Evolutionary conservation across 2,797 vertebrate genomes (phyloP).

Genomic region (Tachyglossus aculeatus): DNA sequence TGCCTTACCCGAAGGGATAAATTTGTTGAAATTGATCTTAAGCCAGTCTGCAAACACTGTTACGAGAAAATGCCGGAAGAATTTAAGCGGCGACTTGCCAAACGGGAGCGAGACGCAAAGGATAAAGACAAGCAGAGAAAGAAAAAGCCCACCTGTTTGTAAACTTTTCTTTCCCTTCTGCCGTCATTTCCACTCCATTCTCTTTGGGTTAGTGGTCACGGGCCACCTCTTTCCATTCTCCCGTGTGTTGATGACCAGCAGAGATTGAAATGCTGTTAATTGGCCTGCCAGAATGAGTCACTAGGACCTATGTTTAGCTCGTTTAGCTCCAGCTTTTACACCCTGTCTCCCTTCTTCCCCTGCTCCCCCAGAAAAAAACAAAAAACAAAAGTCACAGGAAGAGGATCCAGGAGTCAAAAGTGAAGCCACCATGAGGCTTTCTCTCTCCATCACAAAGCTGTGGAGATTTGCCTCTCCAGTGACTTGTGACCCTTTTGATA

Average conservation of each 20-base stretch:
- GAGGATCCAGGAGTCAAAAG: no score
- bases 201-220: conserved; percentile 84
- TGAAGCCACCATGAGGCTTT: no score
- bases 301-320: no score
- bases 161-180: conserved; percentile 74
- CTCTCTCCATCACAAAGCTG: no score
- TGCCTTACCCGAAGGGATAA: conserved; percentile 86
- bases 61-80: conserved; percentile 95
- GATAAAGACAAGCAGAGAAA: conserved; percentile 90
- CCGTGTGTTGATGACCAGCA: conserved; percentile 34
- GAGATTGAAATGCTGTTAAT: conserved; percentile 11
- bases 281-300: neutral
- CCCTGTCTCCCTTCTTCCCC: no score
- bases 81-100: conserved; percentile 92
- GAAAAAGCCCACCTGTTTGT: conserved; percentile 93
- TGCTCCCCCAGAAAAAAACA: no score
- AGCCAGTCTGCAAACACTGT: conserved; percentile 98
- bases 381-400: no score
- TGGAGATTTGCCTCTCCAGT: no score
- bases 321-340: no score
- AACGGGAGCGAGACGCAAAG: conserved; percentile 89
- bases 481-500: no score
- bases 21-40: conserved; percentile 98
- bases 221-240: conserved; percentile 33
- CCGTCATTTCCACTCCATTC: conserved; percentile 61